Evolutionary conservation across 1,140 invertebrate genomes (phyloP).

Genomic region (Drosophila teissieri): DNA sequence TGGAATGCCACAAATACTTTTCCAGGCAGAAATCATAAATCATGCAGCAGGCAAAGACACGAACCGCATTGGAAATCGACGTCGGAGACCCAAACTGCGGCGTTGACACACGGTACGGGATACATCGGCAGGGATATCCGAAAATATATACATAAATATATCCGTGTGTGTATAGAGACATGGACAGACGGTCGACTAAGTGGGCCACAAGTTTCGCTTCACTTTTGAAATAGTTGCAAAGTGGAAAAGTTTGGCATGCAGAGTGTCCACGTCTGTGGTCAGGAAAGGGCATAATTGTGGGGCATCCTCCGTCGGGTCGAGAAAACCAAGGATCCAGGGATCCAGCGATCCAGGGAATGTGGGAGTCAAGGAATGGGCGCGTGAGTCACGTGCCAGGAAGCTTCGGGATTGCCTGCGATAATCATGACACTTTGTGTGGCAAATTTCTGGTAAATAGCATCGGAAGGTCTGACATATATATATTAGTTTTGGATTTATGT

Average conservation of each 20-base stretch:
- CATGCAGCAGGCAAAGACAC: slow-evolving; percentile 74
- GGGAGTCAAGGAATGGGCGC: neutral
- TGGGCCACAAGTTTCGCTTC: slow-evolving; percentile 69
- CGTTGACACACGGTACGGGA: slow-evolving; percentile 55
- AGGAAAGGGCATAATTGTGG: slow-evolving; percentile 52
- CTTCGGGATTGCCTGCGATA: neutral
- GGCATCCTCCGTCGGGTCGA: slow-evolving; percentile 21
- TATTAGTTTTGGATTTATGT: no score
- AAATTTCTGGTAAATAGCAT: neutral
- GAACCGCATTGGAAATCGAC: slow-evolving; percentile 79
- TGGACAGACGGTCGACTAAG: slow-evolving; percentile 12
- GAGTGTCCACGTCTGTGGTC: slow-evolving; percentile 69
- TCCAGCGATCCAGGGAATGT: neutral
- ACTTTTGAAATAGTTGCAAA: slow-evolving; percentile 83
- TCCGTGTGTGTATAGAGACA: neutral
- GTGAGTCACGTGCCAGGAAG: slow-evolving; percentile 23
- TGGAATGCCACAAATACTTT: slow-evolving; percentile 66
- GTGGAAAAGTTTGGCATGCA: slow-evolving; percentile 82
- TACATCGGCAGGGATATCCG: neutral
- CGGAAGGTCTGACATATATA: no score
- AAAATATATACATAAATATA: slow-evolving; percentile 8
- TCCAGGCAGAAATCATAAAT: slow-evolving; percentile 75
- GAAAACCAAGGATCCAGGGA: neutral
- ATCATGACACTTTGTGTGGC: slow-evolving; percentile 11
- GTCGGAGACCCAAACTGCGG: slow-evolving; percentile 24